Base-by-base conservation (phyloP, 2,888 invertebrate genomes). In the Heliconius erato region DNA sequence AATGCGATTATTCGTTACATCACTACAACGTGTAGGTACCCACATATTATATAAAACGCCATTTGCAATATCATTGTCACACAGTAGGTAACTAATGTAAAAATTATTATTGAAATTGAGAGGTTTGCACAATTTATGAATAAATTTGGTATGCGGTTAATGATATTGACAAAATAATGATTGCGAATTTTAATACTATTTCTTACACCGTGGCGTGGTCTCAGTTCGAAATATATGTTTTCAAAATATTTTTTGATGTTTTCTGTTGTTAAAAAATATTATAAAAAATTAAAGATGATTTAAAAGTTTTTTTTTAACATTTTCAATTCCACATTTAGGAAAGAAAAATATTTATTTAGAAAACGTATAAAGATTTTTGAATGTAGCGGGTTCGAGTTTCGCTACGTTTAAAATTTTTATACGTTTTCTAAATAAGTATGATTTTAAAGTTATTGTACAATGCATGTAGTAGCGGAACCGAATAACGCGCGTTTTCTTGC, bases 71-170 rank as follows among this genome's bases (percentile, higher is more conserved):
- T 59, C 63, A 76, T 76, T 76, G 76, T 76, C 76, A 76, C 35
- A 9, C 63, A 76, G 76, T 76, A 71, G 71, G 44, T 71, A 76
- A n/a, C 32, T 76, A 76, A 63, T 63, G 63, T 76, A 76, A 76
- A 76, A 76, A 76, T 76, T 76, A 76, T 76, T 74, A 63, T 76
- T 76, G 76, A 35, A 76, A 76, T 76, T 76, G 76, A 76, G 76
- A 76, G 76, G 76, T 35, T 63, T 63, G 63, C 40, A 76, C 63
- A 35, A 76, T 76, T 59, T 76, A 76, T 76, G 76, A 63, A 76
- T 76, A 63, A 76, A 76, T 76, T 76, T 76, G 63, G 76, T 35
- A 63, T 76, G 76, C 40, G 76, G 76, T 76, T 76, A 63, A 63
- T 76, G 76, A 63, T 76, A 63, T 76, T 35, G 76, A 76, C 76